Evolutionary conservation across 64 coral and sea anemone species (phyloP).

Genomic region (Hydrozoanthus tunicans): DNA sequence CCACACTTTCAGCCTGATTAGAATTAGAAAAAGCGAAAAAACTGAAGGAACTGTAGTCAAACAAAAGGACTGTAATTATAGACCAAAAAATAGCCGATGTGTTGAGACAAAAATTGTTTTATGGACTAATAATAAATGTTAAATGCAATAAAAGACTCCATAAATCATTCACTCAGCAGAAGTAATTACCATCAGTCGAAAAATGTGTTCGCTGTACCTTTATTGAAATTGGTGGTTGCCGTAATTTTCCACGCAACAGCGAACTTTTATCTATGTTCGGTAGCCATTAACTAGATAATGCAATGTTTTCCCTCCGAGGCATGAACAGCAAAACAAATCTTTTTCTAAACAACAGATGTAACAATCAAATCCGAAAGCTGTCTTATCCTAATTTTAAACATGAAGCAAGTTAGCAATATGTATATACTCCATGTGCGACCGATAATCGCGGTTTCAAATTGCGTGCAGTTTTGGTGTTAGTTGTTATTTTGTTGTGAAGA

Average conservation of each 20-base stretch:
- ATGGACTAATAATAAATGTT: background rate
- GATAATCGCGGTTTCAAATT: too few relatives aligned
- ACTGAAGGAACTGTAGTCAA: background rate
- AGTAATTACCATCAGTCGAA: background rate
- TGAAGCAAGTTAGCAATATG: background rate
- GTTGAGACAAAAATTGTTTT: background rate
- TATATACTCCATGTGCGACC: too few relatives aligned
- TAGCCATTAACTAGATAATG: background rate
- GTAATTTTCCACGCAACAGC: conserved; percentile 5
- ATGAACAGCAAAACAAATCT: conserved; percentile 23
- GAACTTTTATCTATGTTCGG: background rate
- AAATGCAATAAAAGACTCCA: background rate
- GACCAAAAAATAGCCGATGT: background rate
- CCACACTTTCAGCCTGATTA: background rate
- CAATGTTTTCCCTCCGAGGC: conserved; percentile 1
- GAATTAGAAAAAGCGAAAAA: background rate
- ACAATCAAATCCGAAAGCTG: background rate
- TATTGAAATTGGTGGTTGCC: background rate
- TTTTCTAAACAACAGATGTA: conserved; percentile 36
- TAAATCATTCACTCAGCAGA: background rate
- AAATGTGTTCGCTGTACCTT: background rate
- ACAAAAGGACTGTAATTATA: background rate
- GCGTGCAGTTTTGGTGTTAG: background rate
- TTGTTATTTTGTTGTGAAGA: background rate
- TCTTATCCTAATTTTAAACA: background rate